A percentile compares a stretch with the other conserved stretches of the same genome.
Evolutionary conservation across 2,113 vertebrate genomes (phyloP).

Genomic region (Apodemus speciosus): DNA sequence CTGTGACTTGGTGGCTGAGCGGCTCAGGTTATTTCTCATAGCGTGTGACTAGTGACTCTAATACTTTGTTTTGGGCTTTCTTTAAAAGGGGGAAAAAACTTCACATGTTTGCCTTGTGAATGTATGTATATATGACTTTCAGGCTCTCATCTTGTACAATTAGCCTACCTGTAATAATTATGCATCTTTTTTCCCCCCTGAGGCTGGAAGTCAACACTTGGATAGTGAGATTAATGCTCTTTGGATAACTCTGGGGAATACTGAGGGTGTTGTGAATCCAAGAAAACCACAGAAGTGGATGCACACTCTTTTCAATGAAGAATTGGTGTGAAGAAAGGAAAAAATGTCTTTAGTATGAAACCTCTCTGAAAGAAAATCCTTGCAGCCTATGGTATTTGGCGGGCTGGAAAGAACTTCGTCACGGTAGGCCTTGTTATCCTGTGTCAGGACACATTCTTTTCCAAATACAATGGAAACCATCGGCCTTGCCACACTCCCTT

Average conservation of each 20-base stretch:
- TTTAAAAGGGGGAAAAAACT: neutral
- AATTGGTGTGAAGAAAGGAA: neutral
- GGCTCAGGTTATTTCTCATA: neutral
- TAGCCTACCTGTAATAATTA: neutral
- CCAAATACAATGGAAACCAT: conserved; percentile 52
- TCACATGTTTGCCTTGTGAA: neutral
- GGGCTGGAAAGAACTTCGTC: conserved; percentile 24
- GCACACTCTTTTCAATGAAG: neutral
- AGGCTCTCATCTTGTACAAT: neutral
- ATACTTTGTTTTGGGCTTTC: neutral
- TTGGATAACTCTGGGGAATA: conserved; percentile 20
- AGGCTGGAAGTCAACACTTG: neutral
- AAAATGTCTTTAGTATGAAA: neutral
- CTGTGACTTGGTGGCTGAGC: neutral
- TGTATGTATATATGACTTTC: neutral
- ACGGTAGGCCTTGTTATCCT: neutral
- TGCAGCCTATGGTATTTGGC: neutral
- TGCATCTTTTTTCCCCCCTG: neutral
- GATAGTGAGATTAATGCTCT: neutral
- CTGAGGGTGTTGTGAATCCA: neutral
- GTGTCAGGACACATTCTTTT: conserved; percentile 42
- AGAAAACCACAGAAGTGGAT: neutral
- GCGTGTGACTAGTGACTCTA: neutral
- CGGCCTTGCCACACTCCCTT: conserved; percentile 10
- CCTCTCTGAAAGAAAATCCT: conserved; percentile 11